Conservation (phyloP, 2,888 invertebrate species). For the Patella pellucida region DNA sequence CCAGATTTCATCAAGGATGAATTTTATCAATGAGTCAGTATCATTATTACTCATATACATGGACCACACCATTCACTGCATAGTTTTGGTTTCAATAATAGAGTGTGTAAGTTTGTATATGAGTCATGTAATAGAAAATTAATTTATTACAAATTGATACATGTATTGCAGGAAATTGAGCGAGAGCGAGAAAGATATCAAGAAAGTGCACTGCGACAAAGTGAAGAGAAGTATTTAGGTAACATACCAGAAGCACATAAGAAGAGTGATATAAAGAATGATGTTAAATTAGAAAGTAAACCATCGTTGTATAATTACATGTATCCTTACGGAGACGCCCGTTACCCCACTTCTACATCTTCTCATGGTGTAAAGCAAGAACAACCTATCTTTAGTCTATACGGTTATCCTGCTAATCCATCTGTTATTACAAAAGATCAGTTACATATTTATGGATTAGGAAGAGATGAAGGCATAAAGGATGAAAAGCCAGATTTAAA, state of each 20-base stretch:
- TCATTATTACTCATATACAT: no score
- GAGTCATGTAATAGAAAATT: no score
- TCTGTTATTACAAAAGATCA: constrained; percentile 68
- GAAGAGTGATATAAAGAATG: constrained; percentile 26
- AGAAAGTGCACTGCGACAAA: constrained; percentile 24
- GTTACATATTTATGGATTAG: constrained; percentile 61
- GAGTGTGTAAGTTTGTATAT: no score
- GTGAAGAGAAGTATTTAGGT: constrained; percentile 28
- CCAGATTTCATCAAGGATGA: no score
- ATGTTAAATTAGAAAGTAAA: constrained; percentile 25
- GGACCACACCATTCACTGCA: no score
- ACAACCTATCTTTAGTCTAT: constrained; percentile 66
- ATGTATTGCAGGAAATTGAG: constrained; percentile 31
- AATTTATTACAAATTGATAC: no score
- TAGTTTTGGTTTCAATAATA: no score
- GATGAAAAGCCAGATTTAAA: constrained; percentile 45
- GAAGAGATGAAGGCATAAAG: constrained; percentile 43
- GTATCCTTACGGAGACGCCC: constrained; percentile 29
- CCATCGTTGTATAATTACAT: constrained; percentile 21
- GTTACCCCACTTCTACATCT: constrained; percentile 31
- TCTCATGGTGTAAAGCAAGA: constrained; percentile 39
- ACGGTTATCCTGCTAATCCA: constrained; percentile 70
- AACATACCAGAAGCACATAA: constrained; percentile 25
- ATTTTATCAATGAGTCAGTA: no score
- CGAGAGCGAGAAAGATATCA: constrained; percentile 23